These are phyloP conservation scores for Acleris literana DNA, from an alignment of 2,888 invertebrate genomes.

Conservation along the genomic window DNA sequence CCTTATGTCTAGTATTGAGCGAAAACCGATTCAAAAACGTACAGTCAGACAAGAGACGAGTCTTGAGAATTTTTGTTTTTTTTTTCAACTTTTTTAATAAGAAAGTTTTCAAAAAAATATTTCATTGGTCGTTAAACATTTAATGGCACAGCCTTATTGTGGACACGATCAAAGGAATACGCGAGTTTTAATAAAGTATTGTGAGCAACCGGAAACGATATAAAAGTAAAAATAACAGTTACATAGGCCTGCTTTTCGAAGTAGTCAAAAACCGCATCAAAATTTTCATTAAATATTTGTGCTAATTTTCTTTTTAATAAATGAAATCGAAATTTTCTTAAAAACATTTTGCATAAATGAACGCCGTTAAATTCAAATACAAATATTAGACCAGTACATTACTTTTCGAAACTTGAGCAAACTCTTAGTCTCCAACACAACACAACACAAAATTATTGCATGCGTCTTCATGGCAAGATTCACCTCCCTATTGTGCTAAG, in stretches of 20 bases:
- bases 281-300: conserved; percentile 47
- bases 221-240: conserved; percentile 35
- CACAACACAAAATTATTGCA: conserved; percentile 34
- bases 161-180: conserved; percentile 30
- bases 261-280: conserved; percentile 38
- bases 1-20: conserved; percentile 66
- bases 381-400: conserved; percentile 58
- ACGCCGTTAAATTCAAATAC: conserved; percentile 32
- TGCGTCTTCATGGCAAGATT: conserved; percentile 31
- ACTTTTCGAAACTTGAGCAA: conserved; percentile 65
- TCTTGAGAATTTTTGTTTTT: conserved; percentile 44
- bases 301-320: conserved; percentile 43
- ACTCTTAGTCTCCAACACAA: conserved; percentile 44
- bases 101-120: conserved; percentile 33
- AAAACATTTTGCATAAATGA: conserved; percentile 25
- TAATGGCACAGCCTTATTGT: conserved; percentile 37
- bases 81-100: conserved; percentile 40
- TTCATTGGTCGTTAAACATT: conserved; percentile 31
- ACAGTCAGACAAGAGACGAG: conserved; percentile 41
- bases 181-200: not conserved
- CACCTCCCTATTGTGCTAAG: conserved; percentile 26
- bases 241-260: conserved; percentile 46
- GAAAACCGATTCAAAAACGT: conserved; percentile 57
- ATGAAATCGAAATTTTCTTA: conserved; percentile 26
- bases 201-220: conserved; percentile 7